Evolutionary conservation across 2,113 vertebrate species (phyloP), one percentile per base, ranked within the genome.

Genomic region (Entelurus aequoreus): DNA sequence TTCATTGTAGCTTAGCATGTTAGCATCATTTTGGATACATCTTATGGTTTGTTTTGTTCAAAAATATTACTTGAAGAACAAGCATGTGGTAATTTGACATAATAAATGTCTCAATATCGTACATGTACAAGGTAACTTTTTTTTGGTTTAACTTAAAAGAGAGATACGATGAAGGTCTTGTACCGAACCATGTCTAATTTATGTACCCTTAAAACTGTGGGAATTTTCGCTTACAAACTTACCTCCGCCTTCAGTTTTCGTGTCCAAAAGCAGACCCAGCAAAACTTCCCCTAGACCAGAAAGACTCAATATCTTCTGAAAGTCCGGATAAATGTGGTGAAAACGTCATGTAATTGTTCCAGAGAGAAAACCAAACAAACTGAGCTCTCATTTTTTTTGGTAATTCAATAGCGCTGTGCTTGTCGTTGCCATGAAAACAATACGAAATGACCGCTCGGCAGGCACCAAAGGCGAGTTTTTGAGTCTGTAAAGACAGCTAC

Each of bases 361-460:
- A 16, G 3, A 1, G 40, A n/a, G 6, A 59, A 59, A 69, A 78
- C 54, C 40, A 42, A 42, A 63, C 69, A 71, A 68, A 49, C 38
- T 13, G 16, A 60, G 65, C 64, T 44, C 72, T 76, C 65, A 72
- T 52, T 59, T 58, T 52, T 59, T 58, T 53, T 16, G 11, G 84
- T 80, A 83, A 87, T 58, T 67, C 64, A 72, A 84, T 80, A 77
- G 54, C 60, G 49, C 49, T 46, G 1, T 14, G 9, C 28, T 48
- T 66, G 6, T 8, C 21, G 74, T 70, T 75, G 38, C 78, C 78
- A 28, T 8, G 75, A n/a, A n/a, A n/a, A 28, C 77, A 79, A 80
- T 71, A 13, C 47, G 19, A 11, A n/a, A 49, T 57, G 50, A 49
- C 44, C 9, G 37, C 37, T 50, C 49, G n/a, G 51, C 59, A 79